Base-by-base conservation (phyloP, 92 coral and sea anemone genomes). In the Bergia puertoricense region DNA sequence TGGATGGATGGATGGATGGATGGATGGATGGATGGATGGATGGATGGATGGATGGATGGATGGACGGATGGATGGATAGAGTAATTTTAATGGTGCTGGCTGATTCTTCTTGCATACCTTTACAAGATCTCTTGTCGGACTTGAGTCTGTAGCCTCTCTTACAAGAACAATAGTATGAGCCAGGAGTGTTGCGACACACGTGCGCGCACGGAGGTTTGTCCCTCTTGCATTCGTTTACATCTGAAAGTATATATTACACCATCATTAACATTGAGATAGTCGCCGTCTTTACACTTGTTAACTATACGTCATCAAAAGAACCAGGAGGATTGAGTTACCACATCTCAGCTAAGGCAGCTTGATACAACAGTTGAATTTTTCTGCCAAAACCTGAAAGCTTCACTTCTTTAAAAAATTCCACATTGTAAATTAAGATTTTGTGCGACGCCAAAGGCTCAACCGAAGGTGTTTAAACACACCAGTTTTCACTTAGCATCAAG, bases 141-240 rank as follows among this genome's bases (percentile, higher is more conserved):
- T 94, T 92, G 46, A 97, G 93, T 39, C 94, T 86, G 83, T 76
- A 97, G 51, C 99, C 98, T 62, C 92, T 84, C 50, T 85, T 87
- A 89, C 99, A 97, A 4, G 98, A 85, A 77, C 99, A 97, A 88
- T 92, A 92, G 86, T 89, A 97, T n/a, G 99, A 95, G 14, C 99
- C 99, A 10, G 96, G 93, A 6, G 98, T 92, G 87, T 97, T 97
- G 88, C 90, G 95, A 80, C 99, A 97, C 82, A 92, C 91, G 85
- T 97, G 99, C 42, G 92, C 93, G 62, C 99, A 97, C 42, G 99
- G 97, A 39, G 91, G 90, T 0, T 1, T 82, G 9, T 2, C 38
- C 81, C 90, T 82, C 81, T 86, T 90, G 86, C 99, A 97, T 62
- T 97, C 99, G 82, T 97, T 92, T 8, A 95, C 91, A 79, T 97